Base-by-base conservation (phyloP, 2,797 vertebrate genomes). In the Hemitrygon akajei region DNA sequence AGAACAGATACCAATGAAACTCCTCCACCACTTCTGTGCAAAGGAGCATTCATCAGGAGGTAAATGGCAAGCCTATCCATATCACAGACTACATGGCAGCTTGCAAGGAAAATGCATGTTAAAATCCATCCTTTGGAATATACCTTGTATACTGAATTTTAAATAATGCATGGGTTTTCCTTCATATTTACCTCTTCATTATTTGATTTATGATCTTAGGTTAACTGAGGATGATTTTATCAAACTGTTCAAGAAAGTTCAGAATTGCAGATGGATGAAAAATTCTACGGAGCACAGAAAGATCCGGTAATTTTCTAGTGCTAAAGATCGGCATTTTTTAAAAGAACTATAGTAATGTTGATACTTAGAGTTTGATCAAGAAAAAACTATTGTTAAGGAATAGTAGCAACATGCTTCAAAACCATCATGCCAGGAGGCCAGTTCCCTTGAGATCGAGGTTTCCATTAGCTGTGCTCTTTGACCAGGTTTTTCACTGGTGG, bases 191-290 rank as follows among this genome's bases (percentile, higher is more conserved):
- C 6, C 22, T 84, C 40, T 56, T 84, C 20, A 58, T 47, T 84
- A 27, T 84, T 58, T 47, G 11, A 37, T 81, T 81, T 84, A 58
- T 58, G 7, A 4, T 84, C 47, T 58, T 58, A 84, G 81, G 37
- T 58, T 82, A 56, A 14, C 37, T 7, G 81, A 82, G 22, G 81
- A 82, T 82, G 37, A 56, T 82, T 40, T 47, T n/a, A n/a, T n/a
- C n/a, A n/a, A n/a, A n/a, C n/a, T n/a, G n/a, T n/a, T 84, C 81
- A 84, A 84, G 81, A 27, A 84, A 58, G 27, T 58, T 56, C 81
- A 84, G 81, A 84, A 84, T 27, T 84, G 81, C 56, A 27, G 20
- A 16, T 84, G 81, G 81, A 22, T 56, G 10, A 84, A 58, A 37
- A 84, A 84, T 84, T 22, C 81, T 7, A 22, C 56, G 9, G 81